Evolutionary conservation across 35 echinoderm and acorn worm species (phyloP), one percentile per base, ranked within the genome.

Genomic region (Eucidaris tribuloides): DNA sequence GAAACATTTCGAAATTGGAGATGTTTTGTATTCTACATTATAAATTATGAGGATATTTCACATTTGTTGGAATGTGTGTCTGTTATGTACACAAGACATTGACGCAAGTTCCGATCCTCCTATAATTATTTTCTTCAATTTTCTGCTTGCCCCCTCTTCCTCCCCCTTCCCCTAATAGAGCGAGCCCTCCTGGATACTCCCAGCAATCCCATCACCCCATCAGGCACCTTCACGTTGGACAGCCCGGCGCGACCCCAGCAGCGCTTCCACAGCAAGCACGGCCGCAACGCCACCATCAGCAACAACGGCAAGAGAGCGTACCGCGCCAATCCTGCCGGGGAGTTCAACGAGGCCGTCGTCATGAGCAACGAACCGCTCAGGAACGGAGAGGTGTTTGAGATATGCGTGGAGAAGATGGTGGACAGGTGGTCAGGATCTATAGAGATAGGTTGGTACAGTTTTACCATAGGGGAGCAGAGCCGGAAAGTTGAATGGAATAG

Each of bases 401-500:
- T 98, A 5, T 37, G 45, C 18, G 81, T 98, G 42, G 95, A 98
- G 55, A 88, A 98, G 31, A 98, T 98, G 95, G 91, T 98, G 29
- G 91, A 98, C 31, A 85, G 95, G 43, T 98, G 95, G 95, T 98
- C 95, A 23, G 95, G 95, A 15, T 98, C 95, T 42, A 86, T 98
- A 1, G 95, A 93, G 30, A 82, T 86, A 79, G 95, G 95, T 98
- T n/a, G n/a, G n/a, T n/a, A n/a, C n/a, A n/a, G n/a, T n/a, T n/a
- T n/a, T n/a, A n/a, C n/a, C n/a, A n/a, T n/a, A n/a, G n/a, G n/a
- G n/a, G n/a, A n/a, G n/a, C n/a, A n/a, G n/a, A n/a, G n/a, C n/a
- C n/a, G n/a, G n/a, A n/a, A n/a, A n/a, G n/a, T n/a, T n/a, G n/a
- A n/a, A n/a, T n/a, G n/a, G n/a, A n/a, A n/a, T n/a, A n/a, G n/a